A percentile compares a stretch with the other conserved stretches of the same genome.
phyloP scores from a whole-genome alignment of 2,113 vertebrate species.

The Lepus europaeus region DNA sequence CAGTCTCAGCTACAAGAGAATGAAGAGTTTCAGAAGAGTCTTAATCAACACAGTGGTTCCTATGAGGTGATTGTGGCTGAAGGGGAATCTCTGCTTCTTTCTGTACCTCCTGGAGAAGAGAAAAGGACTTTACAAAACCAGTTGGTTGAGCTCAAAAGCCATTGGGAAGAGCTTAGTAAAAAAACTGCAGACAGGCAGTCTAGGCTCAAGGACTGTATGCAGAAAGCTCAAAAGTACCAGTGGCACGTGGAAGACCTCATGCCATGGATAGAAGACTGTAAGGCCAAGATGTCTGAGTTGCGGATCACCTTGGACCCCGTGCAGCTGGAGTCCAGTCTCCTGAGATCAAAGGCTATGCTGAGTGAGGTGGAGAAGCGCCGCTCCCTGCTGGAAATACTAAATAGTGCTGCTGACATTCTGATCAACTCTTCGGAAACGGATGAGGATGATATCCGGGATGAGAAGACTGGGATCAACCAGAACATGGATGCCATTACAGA shows the following conservation, averaged over 20 bases:
- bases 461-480: slow-evolving; percentile 95
- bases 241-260: slow-evolving; percentile 92
- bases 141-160: slow-evolving; percentile 90
- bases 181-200: slow-evolving; percentile 89
- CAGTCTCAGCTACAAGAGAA: slow-evolving; percentile 92
- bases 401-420: slow-evolving; percentile 94
- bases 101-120: slow-evolving; percentile 93
- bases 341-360: slow-evolving; percentile 91
- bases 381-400: slow-evolving; percentile 94
- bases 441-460: slow-evolving; percentile 95
- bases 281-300: slow-evolving; percentile 89
- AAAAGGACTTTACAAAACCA: slow-evolving; percentile 92
- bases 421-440: slow-evolving; percentile 93
- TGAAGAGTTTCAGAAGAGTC: slow-evolving; percentile 94
- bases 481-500: slow-evolving; percentile 93
- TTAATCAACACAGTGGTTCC: slow-evolving; percentile 96
- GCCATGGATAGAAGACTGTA: slow-evolving; percentile 94
- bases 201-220: slow-evolving; percentile 92
- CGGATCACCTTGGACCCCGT: slow-evolving; percentile 91
- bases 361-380: slow-evolving; percentile 94
- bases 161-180: slow-evolving; percentile 95
- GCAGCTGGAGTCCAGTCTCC: slow-evolving; percentile 92
- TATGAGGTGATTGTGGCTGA: slow-evolving; percentile 96
- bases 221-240: slow-evolving; percentile 94
- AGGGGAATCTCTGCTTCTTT: slow-evolving; percentile 93